phyloP scores from a whole-genome alignment of 2,113 vertebrate genomes.

The Paralichthys olivaceus region DNA sequence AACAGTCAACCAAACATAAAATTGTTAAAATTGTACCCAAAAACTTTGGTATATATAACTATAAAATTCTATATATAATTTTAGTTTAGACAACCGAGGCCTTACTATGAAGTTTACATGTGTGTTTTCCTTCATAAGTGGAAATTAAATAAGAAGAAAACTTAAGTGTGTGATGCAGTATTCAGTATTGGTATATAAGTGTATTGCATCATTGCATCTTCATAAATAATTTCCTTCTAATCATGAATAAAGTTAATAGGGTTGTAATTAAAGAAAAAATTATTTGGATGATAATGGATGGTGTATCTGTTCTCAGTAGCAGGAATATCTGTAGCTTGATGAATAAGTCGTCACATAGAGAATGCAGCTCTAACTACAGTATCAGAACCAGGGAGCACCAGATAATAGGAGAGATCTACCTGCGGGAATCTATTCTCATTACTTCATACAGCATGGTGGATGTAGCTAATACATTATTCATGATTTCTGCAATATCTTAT shows the following conservation, averaged over 20 bases:
- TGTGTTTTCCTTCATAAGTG: not conserved
- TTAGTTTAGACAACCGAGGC: too few relatives aligned
- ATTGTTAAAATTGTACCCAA: not conserved
- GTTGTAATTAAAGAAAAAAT: conserved; percentile 19
- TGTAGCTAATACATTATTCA: conserved; percentile 71
- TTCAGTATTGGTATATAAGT: not conserved
- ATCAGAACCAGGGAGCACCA: conserved; percentile 46
- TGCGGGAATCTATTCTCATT: conserved; percentile 70
- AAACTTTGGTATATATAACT: too few relatives aligned
- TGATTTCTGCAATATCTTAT: conserved; percentile 56
- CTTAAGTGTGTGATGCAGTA: not conserved
- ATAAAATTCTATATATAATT: too few relatives aligned
- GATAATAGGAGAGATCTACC: conserved; percentile 61
- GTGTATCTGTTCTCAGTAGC: not conserved
- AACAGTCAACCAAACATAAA: not conserved
- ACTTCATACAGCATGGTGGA: conserved; percentile 47
- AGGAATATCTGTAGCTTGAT: not conserved
- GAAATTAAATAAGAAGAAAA: not conserved
- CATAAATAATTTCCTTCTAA: not conserved
- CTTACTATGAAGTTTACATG: too few relatives aligned
- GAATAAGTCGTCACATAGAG: conserved; percentile 4
- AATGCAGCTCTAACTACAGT: conserved; percentile 13
- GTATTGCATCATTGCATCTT: not conserved
- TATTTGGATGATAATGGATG: not conserved
- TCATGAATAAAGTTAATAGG: not conserved